Evolutionary conservation across 2,888 invertebrate genomes (phyloP).

Genomic region (Matsumyia berberina): DNA sequence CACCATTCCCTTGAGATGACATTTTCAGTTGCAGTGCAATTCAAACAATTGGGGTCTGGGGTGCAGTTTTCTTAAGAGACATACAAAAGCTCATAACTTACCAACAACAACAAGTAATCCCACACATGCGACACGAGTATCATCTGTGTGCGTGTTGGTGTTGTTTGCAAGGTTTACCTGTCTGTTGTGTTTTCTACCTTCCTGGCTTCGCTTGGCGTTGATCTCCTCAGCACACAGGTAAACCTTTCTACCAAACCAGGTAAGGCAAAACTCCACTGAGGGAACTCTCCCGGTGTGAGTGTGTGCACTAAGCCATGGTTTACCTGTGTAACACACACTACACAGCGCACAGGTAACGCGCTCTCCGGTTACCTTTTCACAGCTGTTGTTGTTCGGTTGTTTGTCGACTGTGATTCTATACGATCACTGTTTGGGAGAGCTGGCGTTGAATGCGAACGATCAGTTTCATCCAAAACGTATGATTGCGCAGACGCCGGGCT

Average conservation of each 20-base stretch:
- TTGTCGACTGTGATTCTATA: constrained; percentile 41
- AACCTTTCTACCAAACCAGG: constrained; percentile 19
- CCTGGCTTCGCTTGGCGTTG: constrained; percentile 19
- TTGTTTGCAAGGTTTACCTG: constrained; percentile 58
- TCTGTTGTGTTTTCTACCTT: constrained; percentile 57
- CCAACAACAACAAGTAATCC: constrained; percentile 57
- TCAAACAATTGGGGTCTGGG: constrained; percentile 46
- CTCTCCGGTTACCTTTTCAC: constrained; percentile 50
- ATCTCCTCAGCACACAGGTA: constrained; percentile 21
- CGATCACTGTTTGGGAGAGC: constrained; percentile 66
- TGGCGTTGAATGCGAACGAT: constrained; percentile 71
- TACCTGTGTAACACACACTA: constrained; percentile 8
- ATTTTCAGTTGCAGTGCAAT: constrained; percentile 65
- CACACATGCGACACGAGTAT: constrained; percentile 42
- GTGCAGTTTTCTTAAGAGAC: constrained; percentile 56
- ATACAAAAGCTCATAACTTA: constrained; percentile 58
- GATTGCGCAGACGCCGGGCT: constrained; percentile 82
- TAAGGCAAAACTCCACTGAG: constrained; percentile 25
- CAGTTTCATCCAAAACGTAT: constrained; percentile 82
- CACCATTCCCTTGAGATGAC: constrained; percentile 51
- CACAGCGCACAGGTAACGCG: constrained; percentile 50
- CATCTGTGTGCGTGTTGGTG: constrained; percentile 29
- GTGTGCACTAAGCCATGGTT: constrained; percentile 17
- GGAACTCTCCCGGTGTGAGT: constrained; percentile 14
- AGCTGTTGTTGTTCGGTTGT: constrained; percentile 56